Percentiles rank a stretch among this genome's conserved stretches.
Evolutionary conservation across 2,797 vertebrate species (phyloP).

Genomic region (Kryptolebias ocellatus): DNA sequence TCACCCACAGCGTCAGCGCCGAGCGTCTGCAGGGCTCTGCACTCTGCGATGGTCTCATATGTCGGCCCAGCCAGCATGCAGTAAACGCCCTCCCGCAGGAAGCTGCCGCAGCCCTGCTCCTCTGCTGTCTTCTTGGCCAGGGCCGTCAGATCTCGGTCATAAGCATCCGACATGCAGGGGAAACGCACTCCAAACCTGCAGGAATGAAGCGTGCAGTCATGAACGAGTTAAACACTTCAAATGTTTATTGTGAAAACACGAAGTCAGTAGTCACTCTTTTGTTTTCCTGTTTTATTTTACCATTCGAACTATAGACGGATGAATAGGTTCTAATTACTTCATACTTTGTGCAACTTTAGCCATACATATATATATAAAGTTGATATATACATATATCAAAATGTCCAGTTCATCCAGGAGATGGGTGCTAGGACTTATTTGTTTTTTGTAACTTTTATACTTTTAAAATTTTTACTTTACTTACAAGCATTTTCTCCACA

Average conservation of each 20-base stretch:
- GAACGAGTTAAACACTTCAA: not conserved
- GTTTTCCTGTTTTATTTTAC: too few species aligned
- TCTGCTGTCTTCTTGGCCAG: constrained; percentile 70
- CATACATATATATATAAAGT: too few species aligned
- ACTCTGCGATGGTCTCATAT: constrained; percentile 86
- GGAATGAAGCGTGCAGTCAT: not conserved
- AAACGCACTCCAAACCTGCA: constrained; percentile 87
- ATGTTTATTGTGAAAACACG: not conserved
- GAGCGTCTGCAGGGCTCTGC: constrained; percentile 75
- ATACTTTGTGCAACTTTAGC: too few species aligned
- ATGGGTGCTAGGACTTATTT: too few species aligned
- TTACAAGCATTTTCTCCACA: too few species aligned
- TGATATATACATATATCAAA: too few species aligned
- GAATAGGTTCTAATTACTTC: too few species aligned
- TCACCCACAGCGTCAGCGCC: constrained; percentile 87
- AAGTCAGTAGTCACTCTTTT: too few species aligned
- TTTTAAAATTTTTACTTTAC: too few species aligned
- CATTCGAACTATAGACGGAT: too few species aligned
- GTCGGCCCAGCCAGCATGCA: constrained; percentile 84
- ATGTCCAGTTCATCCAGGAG: too few species aligned
- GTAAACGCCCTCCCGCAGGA: constrained; percentile 84
- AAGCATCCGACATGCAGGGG: constrained; percentile 88
- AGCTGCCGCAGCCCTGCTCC: constrained; percentile 72
- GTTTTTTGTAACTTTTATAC: too few species aligned
- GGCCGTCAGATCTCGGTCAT: constrained; percentile 74